These are phyloP conservation scores for Mycetomoellerius zeteki DNA, from an alignment of 1,140 invertebrate species.

Conservation along the genomic window DNA sequence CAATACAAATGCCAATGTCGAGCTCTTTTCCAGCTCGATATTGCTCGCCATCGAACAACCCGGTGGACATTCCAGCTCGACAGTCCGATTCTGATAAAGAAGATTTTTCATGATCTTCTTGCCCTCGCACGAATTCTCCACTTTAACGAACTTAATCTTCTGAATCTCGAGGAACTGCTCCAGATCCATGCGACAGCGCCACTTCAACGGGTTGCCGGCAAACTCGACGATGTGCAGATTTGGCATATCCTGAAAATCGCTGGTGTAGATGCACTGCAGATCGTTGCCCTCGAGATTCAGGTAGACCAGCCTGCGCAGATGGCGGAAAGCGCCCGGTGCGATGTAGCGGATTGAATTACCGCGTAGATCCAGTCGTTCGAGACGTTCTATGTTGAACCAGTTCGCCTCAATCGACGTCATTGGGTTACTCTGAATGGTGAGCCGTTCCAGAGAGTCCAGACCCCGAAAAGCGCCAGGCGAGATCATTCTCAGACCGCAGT, in stretches of 20 bases:
- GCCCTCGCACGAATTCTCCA: slow-evolving; percentile 78
- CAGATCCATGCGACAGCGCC: slow-evolving; percentile 78
- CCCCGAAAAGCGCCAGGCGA: slow-evolving; percentile 70
- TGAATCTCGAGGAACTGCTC: slow-evolving; percentile 76
- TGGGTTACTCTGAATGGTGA: slow-evolving; percentile 76
- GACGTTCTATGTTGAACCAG: slow-evolving; percentile 72
- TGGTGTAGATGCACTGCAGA: slow-evolving; percentile 78
- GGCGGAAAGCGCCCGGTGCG: slow-evolving; percentile 70
- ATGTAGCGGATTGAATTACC: slow-evolving; percentile 78
- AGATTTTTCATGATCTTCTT: slow-evolving; percentile 73
- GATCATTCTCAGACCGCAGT: slow-evolving; percentile 73
- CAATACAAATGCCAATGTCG: slow-evolving; percentile 22
- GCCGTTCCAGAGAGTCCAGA: slow-evolving; percentile 64
- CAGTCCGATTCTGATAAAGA: slow-evolving; percentile 67
- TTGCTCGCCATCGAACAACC: slow-evolving; percentile 47
- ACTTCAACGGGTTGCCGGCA: slow-evolving; percentile 77
- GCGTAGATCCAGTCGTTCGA: slow-evolving; percentile 75
- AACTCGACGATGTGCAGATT: slow-evolving; percentile 74
- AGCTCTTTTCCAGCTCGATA: background rate
- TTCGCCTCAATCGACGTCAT: slow-evolving; percentile 66
- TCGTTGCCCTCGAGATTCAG: slow-evolving; percentile 78
- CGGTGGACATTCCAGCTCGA: slow-evolving; percentile 42
- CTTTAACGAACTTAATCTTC: slow-evolving; percentile 73
- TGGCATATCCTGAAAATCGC: slow-evolving; percentile 71
- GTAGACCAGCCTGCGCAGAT: slow-evolving; percentile 70